Evolutionary conservation across 2,888 invertebrate species (phyloP), one percentile per base, ranked within the genome.

Genomic region (Alloscopus bannaensis): DNA sequence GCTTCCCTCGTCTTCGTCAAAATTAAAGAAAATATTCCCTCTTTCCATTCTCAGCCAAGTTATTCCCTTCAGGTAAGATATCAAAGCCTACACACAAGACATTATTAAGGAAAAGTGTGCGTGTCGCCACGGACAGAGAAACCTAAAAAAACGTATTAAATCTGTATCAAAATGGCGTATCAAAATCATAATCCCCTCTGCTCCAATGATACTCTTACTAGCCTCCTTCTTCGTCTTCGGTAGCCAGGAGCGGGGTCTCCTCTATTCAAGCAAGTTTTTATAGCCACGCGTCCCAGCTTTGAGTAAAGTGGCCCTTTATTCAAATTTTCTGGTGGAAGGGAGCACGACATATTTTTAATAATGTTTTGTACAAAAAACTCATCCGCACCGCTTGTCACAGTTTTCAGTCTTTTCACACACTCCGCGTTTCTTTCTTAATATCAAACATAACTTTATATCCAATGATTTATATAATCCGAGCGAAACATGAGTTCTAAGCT

Each of bases 121-220:
- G 66, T 62, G 76, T 69, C 69, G 68, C 60, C 50, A 60, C 60
- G 42, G 42, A 57, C 59, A 24, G 57, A 31, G 57, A 73, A 45
- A 47, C 65, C 31, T n/a, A 68, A 50, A n/a, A 24, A 66, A 60
- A 50, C 16, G 68, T 29, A 40, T 60, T 28, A 52, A 68, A 68
- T 59, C 31, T 66, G 59, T 75, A 75, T 76, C 68, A 69, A 76
- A 76, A 68, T n/a, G 20, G 76, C 76, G 76, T 76, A 62, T 69
- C 76, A 76, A 76, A 76, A 76, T 76, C 66, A 69, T 76, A 76
- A 68, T 68, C 68, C 68, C 42, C 68, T n/a, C n/a, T 36, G 40
- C 64, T 72, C 40, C 52, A 64, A 42, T 47, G 60, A 52, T 16
- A 52, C 8, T 45, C 6, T 4, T 55, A n/a, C n/a, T n/a, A n/a